These are phyloP conservation scores for Dasyurus viverrinus DNA, from an alignment of 2,113 vertebrate species.

Conservation along the genomic window DNA sequence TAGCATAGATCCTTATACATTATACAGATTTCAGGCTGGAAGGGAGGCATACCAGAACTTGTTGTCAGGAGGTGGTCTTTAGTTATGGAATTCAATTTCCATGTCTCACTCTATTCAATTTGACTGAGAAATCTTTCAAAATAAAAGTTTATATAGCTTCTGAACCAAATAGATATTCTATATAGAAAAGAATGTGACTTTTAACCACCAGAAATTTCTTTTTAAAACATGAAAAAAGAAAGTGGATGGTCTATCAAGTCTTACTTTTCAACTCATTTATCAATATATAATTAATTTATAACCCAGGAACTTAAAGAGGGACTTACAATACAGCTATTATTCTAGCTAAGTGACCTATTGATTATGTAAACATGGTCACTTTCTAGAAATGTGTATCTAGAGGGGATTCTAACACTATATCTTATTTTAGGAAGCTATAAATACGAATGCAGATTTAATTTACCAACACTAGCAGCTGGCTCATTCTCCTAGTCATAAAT, in stretches of 20 bases:
- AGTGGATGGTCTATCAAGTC: background rate
- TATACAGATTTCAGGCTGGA: background rate
- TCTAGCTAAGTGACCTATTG: background rate
- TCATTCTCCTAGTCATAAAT: constrained; percentile 10
- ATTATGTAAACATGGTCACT: background rate
- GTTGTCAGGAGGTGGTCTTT: background rate
- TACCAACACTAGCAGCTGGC: background rate
- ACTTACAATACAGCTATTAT: background rate
- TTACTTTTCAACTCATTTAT: constrained; percentile 1
- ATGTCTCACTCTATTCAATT: background rate
- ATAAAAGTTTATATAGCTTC: background rate
- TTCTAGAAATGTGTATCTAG: background rate
- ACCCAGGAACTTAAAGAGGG: background rate
- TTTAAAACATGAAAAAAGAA: background rate
- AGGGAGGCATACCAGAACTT: background rate
- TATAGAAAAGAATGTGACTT: background rate
- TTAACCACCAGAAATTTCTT: background rate
- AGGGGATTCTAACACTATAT: background rate
- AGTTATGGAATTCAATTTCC: constrained; percentile 9
- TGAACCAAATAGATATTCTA: background rate
- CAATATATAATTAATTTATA: background rate
- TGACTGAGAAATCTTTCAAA: background rate
- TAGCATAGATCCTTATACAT: background rate
- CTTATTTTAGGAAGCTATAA: background rate
- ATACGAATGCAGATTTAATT: constrained; percentile 1